Base-by-base conservation (phyloP, 2,888 invertebrate species). In the Empis livida region DNA sequence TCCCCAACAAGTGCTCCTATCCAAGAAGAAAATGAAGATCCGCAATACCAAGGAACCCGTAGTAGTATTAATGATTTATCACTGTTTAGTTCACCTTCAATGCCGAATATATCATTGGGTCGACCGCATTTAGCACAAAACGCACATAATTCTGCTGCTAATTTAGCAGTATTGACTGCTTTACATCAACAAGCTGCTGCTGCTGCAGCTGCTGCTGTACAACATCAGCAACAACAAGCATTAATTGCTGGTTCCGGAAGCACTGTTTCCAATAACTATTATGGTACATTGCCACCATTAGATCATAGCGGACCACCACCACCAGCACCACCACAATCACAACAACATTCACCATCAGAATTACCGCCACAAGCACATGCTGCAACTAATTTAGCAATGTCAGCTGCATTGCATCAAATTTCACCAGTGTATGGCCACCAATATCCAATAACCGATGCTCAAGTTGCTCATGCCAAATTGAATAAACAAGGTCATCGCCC, bases 71-170 rank as follows among this genome's bases (percentile, higher is more conserved):
- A 73, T 70, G 79, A 86, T 70, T 70, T 85, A 61, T 72, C 85
- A 51, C 78, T 94, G 52, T 94, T 94, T 75, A 91, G 90, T 59
- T 92, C 92, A 59, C 94, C 94, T 48, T 94, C 94, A 61, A 84
- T 95, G 85, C 95, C 95, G 61, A 95, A 95, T 75, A 95, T 95
- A 66, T 93, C 93, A 52, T 75, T 95, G 59, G 94, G 91, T 48
- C 77, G 88, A 59, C 89, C 89, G 54, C 84, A 78, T 62, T 71
- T 77, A 57, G 70, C 72, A 37, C 11, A 15, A 10, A 65, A 65
- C 54, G 59, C 61, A 45, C 64, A 65, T 56, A 53, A 55, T 43
- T 54, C 59, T 38, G 59, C 59, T 38, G 56, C 56, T 16, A 64
- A 61, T 54, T 63, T 61, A 51, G 62, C 61, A 45, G 64, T 65